Evolutionary conservation across 2,888 invertebrate genomes (phyloP).

Genomic region (Heliconius ethilla): DNA sequence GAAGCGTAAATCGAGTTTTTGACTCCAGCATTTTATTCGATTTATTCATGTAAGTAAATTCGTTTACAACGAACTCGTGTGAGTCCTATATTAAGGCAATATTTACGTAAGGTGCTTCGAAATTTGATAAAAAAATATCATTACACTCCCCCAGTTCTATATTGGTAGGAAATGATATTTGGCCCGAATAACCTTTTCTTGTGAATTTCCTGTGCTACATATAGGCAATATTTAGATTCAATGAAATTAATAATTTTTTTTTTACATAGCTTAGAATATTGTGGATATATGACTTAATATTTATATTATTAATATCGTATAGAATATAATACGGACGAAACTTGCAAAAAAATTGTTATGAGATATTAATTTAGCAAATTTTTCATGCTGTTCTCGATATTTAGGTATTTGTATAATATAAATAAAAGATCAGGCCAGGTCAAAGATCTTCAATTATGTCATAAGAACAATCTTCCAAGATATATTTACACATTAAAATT

Average conservation of each 20-base stretch:
- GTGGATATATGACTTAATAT: too few species aligned
- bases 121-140: constrained; percentile 35
- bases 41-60: constrained; percentile 29
- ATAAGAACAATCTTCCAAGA: too few species aligned
- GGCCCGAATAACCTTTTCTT: constrained; percentile 38
- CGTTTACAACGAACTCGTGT: constrained; percentile 5
- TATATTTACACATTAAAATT: too few species aligned
- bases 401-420: too few species aligned
- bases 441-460: too few species aligned
- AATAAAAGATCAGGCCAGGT: too few species aligned
- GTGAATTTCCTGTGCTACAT: constrained; percentile 31
- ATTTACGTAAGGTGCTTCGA: constrained; percentile 27
- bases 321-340: too few species aligned
- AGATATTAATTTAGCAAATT: too few species aligned
- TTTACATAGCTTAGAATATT: not conserved
- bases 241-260: constrained; percentile 7
- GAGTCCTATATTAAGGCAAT: constrained; percentile 21
- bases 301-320: too few species aligned
- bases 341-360: too few species aligned
- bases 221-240: constrained; percentile 10
- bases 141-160: constrained; percentile 38
- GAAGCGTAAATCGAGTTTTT: not conserved
- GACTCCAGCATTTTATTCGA: constrained; percentile 10
- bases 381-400: too few species aligned
- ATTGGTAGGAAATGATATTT: constrained; percentile 39